Evolutionary conservation across 1,140 invertebrate species (phyloP).

Genomic region (Scaptodrosophila lebanonensis): DNA sequence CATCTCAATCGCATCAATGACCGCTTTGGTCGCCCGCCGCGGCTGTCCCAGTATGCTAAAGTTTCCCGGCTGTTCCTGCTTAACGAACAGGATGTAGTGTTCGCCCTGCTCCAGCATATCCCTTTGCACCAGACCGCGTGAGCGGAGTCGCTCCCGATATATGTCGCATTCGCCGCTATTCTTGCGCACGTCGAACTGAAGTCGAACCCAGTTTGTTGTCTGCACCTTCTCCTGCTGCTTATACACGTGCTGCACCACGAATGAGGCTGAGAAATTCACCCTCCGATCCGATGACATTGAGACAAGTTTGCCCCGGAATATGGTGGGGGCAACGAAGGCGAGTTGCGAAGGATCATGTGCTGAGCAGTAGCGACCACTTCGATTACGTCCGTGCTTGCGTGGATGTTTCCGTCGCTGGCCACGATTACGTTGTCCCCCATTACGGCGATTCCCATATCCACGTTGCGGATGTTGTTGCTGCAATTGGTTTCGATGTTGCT

Average conservation of each 20-base stretch:
- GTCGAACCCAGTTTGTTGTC: conserved; percentile 72
- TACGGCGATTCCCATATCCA: no score
- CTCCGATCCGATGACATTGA: conserved; percentile 80
- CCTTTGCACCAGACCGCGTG: conserved; percentile 78
- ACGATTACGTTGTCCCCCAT: no score
- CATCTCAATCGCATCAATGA: conserved; percentile 78
- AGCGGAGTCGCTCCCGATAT: conserved; percentile 58
- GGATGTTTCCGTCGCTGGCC: conserved; percentile 43
- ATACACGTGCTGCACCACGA: conserved; percentile 82
- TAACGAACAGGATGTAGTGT: conserved; percentile 82
- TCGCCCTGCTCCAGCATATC: conserved; percentile 81
- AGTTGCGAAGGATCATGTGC: conserved; percentile 81
- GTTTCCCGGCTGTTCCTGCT: conserved; percentile 82
- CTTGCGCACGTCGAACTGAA: conserved; percentile 67
- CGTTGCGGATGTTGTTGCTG: conserved; percentile 15
- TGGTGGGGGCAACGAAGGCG: conserved; percentile 81
- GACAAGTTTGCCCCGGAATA: conserved; percentile 82
- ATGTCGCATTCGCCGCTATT: conserved; percentile 75
- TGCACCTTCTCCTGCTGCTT: conserved; percentile 80
- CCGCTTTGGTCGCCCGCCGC: conserved; percentile 79
- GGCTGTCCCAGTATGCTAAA: conserved; percentile 82
- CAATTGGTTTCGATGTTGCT: conserved; percentile 29
- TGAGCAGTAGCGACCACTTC: conserved; percentile 79
- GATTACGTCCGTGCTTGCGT: conserved; percentile 40
- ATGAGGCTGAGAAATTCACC: conserved; percentile 82